These are phyloP conservation scores for Epinotia nisella DNA, from an alignment of 2,888 invertebrate genomes.

Conservation along the genomic window DNA sequence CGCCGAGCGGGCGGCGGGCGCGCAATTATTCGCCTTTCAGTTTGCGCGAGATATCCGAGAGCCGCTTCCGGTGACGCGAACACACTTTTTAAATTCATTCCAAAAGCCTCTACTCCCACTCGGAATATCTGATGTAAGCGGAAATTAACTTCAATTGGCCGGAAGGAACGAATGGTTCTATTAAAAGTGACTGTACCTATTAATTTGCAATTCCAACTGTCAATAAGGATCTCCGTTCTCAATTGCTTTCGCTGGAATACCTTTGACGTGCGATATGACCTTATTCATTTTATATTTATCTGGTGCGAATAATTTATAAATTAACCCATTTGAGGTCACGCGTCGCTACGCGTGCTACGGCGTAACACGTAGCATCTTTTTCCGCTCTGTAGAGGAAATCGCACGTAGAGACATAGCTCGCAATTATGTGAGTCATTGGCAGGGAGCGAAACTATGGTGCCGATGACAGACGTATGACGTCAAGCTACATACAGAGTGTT, in stretches of 20 bases:
- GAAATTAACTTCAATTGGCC: constrained; percentile 61
- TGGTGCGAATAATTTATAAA: background rate
- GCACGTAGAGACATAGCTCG: too few species aligned
- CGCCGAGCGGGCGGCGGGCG: constrained; percentile 49
- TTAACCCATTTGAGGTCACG: too few species aligned
- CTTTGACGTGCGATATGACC: background rate
- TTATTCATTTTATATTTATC: background rate
- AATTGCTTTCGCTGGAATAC: background rate
- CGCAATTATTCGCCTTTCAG: constrained; percentile 51
- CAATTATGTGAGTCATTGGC: too few species aligned
- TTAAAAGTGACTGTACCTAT: constrained; percentile 50
- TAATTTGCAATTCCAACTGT: constrained; percentile 47
- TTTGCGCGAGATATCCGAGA: constrained; percentile 58
- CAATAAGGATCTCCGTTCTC: background rate
- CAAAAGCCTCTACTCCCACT: constrained; percentile 55
- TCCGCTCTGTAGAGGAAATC: too few species aligned
- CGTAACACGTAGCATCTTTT: too few species aligned
- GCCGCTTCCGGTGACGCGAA: constrained; percentile 51
- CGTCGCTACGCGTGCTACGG: too few species aligned
- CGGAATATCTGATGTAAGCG: constrained; percentile 54
- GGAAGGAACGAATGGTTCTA: constrained; percentile 74
- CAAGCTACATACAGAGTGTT: too few species aligned
- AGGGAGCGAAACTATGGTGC: too few species aligned
- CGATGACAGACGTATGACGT: too few species aligned
- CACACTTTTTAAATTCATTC: constrained; percentile 66